A percentile compares a stretch with the other conserved stretches of the same genome.
These are phyloP conservation scores for Muscicapa striata DNA, from an alignment of 2,797 vertebrate species.

Conservation along the genomic window DNA sequence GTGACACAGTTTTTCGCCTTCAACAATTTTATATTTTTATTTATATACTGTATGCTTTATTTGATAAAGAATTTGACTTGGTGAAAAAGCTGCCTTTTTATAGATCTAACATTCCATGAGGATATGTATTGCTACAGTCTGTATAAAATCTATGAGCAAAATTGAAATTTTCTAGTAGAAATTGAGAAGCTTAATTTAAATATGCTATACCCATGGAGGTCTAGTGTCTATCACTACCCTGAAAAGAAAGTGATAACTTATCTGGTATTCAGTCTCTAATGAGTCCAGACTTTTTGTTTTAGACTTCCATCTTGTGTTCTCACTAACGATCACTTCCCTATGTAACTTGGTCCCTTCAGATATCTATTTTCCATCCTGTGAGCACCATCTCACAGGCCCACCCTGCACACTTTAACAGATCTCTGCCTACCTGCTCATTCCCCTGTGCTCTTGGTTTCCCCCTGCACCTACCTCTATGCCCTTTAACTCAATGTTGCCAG, in stretches of 20 bases:
- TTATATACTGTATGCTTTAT: background rate
- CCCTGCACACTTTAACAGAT: background rate
- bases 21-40: background rate
- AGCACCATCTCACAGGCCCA: background rate
- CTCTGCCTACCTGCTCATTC: background rate
- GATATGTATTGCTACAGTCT: background rate
- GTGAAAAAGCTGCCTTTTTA: background rate
- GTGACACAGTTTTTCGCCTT: background rate
- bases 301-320: background rate
- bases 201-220: background rate
- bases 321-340: background rate
- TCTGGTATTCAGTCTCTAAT: background rate
- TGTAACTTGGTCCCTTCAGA: background rate
- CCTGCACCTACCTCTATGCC: too few species aligned
- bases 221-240: background rate
- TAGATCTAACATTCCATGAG: background rate
- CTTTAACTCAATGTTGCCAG: background rate
- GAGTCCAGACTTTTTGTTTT: background rate
- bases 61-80: background rate
- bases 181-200: background rate
- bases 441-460: background rate
- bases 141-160: background rate
- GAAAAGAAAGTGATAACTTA: background rate
- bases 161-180: background rate
- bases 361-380: background rate